Evolutionary conservation across 2,797 vertebrate genomes (phyloP).

Genomic region (Semaprochilodus insignis): DNA sequence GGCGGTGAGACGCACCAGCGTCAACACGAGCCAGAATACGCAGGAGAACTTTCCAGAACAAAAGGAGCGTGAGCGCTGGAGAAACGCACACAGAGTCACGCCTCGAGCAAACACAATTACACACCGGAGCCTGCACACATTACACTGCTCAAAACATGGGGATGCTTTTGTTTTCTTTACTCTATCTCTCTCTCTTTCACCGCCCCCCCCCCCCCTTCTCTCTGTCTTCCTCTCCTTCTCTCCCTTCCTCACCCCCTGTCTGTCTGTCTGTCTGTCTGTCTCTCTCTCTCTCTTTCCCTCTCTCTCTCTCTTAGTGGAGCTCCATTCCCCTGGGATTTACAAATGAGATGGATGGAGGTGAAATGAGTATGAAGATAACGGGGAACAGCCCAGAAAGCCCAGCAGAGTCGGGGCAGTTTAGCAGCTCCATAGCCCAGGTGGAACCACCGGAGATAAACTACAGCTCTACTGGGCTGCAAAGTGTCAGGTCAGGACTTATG

Average conservation of each 20-base stretch:
- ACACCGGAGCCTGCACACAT: conserved; percentile 23
- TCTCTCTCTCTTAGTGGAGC: neutral
- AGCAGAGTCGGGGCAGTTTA: conserved; percentile 6
- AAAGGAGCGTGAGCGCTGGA: conserved; percentile 15
- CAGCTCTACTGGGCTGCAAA: conserved; percentile 16
- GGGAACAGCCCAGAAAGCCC: conserved; percentile 10
- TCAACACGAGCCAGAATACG: neutral
- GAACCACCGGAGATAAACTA: conserved; percentile 14
- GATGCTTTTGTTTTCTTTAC: conserved; percentile 3
- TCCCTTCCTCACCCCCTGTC: neutral
- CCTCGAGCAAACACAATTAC: conserved; percentile 30
- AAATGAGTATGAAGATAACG: conserved; percentile 16
- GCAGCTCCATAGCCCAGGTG: conserved; percentile 13
- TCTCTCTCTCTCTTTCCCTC: neutral
- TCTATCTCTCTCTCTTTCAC: too few relatives aligned
- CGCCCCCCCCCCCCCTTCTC: too few relatives aligned
- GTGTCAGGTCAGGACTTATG: conserved; percentile 32
- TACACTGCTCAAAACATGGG: conserved; percentile 20
- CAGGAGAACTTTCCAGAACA: conserved; percentile 41
- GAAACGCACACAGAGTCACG: conserved; percentile 4
- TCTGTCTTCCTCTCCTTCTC: too few relatives aligned
- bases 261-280: neutral
- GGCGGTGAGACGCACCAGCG: conserved; percentile 1
- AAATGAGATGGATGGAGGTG: conserved; percentile 38
- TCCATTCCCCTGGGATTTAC: conserved; percentile 18